Evolutionary conservation across 2,888 invertebrate genomes (phyloP).

Genomic region (Protonemura montana): DNA sequence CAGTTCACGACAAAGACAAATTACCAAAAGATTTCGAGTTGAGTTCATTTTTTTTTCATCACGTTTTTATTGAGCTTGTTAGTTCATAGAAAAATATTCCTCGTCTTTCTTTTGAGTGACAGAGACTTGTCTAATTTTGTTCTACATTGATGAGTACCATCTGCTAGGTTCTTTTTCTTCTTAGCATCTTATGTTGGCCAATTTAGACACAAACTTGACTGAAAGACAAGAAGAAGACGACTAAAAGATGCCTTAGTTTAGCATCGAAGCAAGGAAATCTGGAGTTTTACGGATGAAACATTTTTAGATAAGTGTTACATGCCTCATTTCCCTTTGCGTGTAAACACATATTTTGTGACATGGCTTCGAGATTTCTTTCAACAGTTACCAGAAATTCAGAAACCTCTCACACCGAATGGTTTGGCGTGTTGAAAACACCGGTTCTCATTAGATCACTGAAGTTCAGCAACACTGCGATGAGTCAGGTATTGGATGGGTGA

Average conservation of each 20-base stretch:
- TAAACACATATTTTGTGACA: too few species aligned
- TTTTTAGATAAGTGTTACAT: not conserved
- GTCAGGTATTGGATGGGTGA: too few species aligned
- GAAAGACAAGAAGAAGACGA: not conserved
- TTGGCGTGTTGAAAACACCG: too few species aligned
- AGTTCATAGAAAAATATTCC: not conserved
- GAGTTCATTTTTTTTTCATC: not conserved
- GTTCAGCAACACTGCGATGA: too few species aligned
- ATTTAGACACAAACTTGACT: not conserved
- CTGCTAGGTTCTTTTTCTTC: not conserved
- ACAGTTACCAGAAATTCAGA: too few species aligned
- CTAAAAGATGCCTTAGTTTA: not conserved
- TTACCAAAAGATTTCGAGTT: not conserved
- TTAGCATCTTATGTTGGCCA: not conserved
- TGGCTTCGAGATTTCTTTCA: too few species aligned
- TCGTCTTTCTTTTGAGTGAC: not conserved
- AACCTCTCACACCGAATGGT: too few species aligned
- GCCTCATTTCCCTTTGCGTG: too few species aligned
- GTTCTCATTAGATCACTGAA: too few species aligned
- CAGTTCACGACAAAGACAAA: not conserved
- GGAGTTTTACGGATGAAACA: not conserved
- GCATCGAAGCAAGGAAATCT: not conserved
- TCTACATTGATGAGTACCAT: not conserved
- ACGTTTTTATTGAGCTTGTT: not conserved
- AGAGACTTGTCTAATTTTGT: not conserved